Conservation (phyloP, 1,140 invertebrate species). For the Nylanderia fulva region DNA sequence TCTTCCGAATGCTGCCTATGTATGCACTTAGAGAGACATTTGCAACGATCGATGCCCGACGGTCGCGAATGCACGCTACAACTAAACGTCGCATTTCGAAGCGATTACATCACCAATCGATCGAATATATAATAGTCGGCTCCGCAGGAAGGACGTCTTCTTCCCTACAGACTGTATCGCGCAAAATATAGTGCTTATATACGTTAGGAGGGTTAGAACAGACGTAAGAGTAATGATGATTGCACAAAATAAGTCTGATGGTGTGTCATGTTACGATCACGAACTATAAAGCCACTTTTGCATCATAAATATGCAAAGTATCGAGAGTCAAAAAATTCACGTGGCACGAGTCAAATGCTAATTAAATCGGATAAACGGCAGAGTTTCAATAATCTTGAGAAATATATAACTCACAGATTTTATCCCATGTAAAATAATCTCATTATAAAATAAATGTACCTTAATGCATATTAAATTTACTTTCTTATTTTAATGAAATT, state of each 20-base stretch:
- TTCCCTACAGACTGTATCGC: constrained; percentile 48
- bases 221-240: constrained; percentile 63
- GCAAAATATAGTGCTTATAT: constrained; percentile 50
- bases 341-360: background rate
- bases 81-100: constrained; percentile 71
- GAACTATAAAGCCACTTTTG: constrained; percentile 13
- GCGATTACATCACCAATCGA: constrained; percentile 67
- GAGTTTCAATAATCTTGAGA: background rate
- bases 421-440: background rate
- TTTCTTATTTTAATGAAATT: background rate
- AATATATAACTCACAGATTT: background rate
- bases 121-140: constrained; percentile 62
- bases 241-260: constrained; percentile 55
- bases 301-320: background rate
- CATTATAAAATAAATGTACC: background rate
- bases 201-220: constrained; percentile 22
- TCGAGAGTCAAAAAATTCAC: constrained; percentile 24
- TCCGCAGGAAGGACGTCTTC: constrained; percentile 54
- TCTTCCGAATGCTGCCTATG: background rate
- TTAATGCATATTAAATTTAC: background rate
- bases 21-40: constrained; percentile 29
- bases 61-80: constrained; percentile 21
- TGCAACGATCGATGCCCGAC: constrained; percentile 62
- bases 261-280: constrained; percentile 18
- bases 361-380: background rate